Percentiles rank a stretch among this genome's conserved stretches.
Evolutionary conservation across 2,888 invertebrate genomes (phyloP).

Genomic region (Parapristionchus giblindavisi): DNA sequence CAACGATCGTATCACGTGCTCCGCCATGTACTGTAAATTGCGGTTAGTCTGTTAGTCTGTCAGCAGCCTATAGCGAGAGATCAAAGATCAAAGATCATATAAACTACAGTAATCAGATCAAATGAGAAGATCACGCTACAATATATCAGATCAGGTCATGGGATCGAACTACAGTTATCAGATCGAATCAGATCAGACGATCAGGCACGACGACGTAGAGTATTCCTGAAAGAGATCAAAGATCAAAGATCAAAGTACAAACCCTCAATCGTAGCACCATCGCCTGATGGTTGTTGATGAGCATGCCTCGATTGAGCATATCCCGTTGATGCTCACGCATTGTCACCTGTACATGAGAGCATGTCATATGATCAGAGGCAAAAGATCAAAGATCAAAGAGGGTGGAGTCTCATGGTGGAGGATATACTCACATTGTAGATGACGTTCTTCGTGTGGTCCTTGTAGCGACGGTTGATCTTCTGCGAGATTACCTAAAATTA

Average conservation of each 20-base stretch:
- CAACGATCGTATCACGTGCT: slow-evolving; percentile 62
- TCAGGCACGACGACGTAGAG: neutral
- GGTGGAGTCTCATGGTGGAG: neutral
- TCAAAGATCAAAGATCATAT: no score
- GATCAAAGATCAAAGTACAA: neutral
- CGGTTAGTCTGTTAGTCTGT: no score
- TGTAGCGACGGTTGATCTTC: slow-evolving; percentile 44
- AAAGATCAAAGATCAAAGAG: neutral
- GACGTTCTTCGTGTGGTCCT: slow-evolving; percentile 59
- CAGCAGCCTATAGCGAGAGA: no score
- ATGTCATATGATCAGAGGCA: neutral
- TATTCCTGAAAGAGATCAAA: neutral
- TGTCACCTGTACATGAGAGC: slow-evolving; percentile 42
- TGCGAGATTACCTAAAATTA: slow-evolving; percentile 34
- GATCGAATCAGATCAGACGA: no score
- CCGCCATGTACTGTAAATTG: slow-evolving; percentile 60
- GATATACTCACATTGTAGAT: slow-evolving; percentile 56
- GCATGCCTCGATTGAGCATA: slow-evolving; percentile 39
- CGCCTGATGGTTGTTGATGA: slow-evolving; percentile 58
- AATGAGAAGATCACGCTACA: no score
- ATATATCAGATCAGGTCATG: no score
- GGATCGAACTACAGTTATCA: no score
- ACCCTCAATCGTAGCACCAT: slow-evolving; percentile 55
- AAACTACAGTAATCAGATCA: no score
- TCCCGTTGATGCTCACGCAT: slow-evolving; percentile 56